Conservation (phyloP, 2,797 vertebrate species). For the Pteropus rufus region DNA sequence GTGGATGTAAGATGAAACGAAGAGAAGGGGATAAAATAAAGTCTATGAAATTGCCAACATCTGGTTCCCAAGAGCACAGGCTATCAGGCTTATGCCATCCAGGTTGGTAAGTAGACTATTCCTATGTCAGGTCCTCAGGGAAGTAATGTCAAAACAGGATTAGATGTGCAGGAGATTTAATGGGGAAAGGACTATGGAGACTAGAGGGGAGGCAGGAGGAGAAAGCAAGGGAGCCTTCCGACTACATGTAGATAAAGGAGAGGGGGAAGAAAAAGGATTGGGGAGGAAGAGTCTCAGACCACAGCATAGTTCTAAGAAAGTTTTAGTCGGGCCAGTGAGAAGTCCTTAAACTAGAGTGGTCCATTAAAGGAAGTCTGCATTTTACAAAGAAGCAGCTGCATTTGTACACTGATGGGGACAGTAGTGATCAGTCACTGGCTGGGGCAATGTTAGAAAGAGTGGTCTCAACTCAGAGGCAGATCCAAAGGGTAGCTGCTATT, state of each 20-base stretch:
- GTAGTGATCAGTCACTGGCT: not conserved
- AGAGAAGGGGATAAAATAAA: not conserved
- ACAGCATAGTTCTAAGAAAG: not conserved
- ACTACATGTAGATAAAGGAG: not conserved
- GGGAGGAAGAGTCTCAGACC: not conserved
- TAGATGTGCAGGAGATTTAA: not conserved
- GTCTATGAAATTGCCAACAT: not conserved
- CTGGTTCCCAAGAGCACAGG: not conserved
- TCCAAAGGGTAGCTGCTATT: not conserved
- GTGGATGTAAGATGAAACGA: not conserved
- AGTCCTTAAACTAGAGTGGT: not conserved
- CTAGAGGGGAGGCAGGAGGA: not conserved
- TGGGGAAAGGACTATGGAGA: not conserved
- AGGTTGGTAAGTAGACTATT: not conserved
- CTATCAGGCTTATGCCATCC: not conserved
- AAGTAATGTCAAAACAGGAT: not conserved
- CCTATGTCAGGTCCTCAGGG: not conserved
- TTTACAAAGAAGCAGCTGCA: not conserved
- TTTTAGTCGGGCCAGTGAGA: not conserved
- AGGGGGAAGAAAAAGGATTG: no score
- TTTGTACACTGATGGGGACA: not conserved
- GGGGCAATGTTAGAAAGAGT: not conserved
- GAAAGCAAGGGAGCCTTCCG: not conserved
- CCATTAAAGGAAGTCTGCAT: not conserved
- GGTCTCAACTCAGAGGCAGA: not conserved